These are phyloP conservation scores for Geophilus truncorum DNA, from an alignment of 2,888 invertebrate species.

Conservation along the genomic window DNA sequence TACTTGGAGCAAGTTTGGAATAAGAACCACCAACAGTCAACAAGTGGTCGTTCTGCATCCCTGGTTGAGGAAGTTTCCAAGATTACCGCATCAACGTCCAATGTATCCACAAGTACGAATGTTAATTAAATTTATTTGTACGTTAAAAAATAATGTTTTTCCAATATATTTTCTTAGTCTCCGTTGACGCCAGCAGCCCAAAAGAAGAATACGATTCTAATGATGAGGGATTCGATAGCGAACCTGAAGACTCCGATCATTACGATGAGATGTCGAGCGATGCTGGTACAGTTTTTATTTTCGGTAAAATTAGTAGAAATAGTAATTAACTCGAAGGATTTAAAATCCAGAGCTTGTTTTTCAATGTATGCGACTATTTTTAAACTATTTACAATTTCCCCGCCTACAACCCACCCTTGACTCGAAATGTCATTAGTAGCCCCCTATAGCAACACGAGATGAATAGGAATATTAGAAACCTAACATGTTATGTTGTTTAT, in stretches of 20 bases:
- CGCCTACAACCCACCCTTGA: too few relatives aligned
- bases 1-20: constrained; percentile 28
- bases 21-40: neutral
- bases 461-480: too few relatives aligned
- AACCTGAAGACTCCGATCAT: constrained; percentile 70
- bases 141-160: too few relatives aligned
- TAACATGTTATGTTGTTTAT: too few relatives aligned
- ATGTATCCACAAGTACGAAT: neutral
- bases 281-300: constrained; percentile 54
- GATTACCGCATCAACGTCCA: neutral
- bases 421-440: too few relatives aligned
- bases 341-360: too few relatives aligned
- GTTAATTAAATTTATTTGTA: neutral
- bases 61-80: constrained; percentile 5
- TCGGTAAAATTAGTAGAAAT: too few relatives aligned
- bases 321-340: neutral
- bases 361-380: too few relatives aligned
- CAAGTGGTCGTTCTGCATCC: neutral
- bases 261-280: constrained; percentile 78
- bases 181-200: neutral
- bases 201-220: constrained; percentile 55
- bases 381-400: too few relatives aligned
- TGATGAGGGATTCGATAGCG: constrained; percentile 65
- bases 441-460: too few relatives aligned
- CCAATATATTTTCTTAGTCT: neutral